Conservation (phyloP, 2,113 vertebrate species). For the Gadus chalcogrammus region DNA sequence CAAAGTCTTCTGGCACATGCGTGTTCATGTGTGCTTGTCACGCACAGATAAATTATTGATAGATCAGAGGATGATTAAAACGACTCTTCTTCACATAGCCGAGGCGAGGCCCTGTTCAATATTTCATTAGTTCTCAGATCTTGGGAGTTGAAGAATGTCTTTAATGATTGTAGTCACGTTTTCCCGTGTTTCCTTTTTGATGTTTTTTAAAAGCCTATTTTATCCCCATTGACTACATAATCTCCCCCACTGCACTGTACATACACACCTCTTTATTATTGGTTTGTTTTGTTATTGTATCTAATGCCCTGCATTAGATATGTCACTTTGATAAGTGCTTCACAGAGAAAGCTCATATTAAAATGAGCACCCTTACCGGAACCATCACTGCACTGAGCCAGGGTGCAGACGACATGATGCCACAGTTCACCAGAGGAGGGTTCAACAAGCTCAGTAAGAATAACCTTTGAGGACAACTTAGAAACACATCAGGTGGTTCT, state of each 20-base stretch:
- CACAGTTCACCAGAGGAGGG: too few species aligned
- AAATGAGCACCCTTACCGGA: too few species aligned
- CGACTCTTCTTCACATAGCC: not conserved
- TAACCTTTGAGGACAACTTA: too few species aligned
- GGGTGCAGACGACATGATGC: too few species aligned
- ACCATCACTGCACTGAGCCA: too few species aligned
- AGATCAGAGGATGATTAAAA: not conserved
- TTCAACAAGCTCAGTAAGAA: too few species aligned
- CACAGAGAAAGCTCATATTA: too few species aligned
- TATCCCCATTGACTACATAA: not conserved
- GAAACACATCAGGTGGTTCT: too few species aligned
- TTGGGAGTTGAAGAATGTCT: not conserved
- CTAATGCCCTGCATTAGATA: too few species aligned
- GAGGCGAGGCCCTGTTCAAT: not conserved
- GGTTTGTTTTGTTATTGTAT: not conserved
- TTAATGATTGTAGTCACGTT: not conserved
- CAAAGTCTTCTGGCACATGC: too few species aligned
- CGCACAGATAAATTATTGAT: not conserved
- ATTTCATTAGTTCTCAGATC: not conserved
- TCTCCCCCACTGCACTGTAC: not conserved
- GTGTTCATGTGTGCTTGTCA: not conserved
- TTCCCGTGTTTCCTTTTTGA: not conserved
- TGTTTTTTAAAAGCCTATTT: not conserved
- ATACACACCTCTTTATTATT: not conserved
- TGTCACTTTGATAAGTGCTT: too few species aligned